Conservation (phyloP, 2,888 invertebrate species). For the Drosophila mettleri region DNA sequence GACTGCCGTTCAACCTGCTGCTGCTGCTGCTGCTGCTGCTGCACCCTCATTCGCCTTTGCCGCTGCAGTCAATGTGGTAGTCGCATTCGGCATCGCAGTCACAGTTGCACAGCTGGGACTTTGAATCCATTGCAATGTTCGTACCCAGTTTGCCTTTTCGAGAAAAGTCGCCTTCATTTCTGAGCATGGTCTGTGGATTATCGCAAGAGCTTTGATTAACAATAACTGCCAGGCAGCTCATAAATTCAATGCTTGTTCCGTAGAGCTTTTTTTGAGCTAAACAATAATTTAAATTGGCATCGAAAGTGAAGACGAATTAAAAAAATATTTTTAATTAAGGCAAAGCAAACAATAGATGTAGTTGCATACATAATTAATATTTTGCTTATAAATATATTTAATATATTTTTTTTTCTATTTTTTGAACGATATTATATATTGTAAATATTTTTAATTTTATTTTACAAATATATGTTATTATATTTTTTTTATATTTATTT, state of each 20-base stretch:
- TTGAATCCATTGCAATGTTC: conserved; percentile 44
- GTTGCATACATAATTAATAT: not conserved
- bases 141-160: conserved; percentile 25
- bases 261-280: not conserved
- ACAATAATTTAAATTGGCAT: not conserved
- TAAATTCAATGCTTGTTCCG: too few relatives aligned
- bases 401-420: not conserved
- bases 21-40: conserved; percentile 6
- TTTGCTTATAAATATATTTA: not conserved
- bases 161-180: conserved; percentile 3
- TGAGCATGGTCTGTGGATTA: not conserved
- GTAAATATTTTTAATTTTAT: too few relatives aligned
- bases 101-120: conserved; percentile 40
- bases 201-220: not conserved
- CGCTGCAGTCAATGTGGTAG: conserved; percentile 5
- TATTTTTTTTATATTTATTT: too few relatives aligned
- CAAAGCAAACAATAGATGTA: too few relatives aligned
- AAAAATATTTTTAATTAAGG: not conserved
- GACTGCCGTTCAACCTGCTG: conserved; percentile 53
- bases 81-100: conserved; percentile 20
- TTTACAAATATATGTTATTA: too few relatives aligned
- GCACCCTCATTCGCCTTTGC: conserved; percentile 12
- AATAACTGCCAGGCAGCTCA: not conserved
- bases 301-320: not conserved
- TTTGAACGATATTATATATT: too few relatives aligned